Conservation (phyloP, 2,113 vertebrate genomes). For the Tychaedon coryphoeus region DNA sequence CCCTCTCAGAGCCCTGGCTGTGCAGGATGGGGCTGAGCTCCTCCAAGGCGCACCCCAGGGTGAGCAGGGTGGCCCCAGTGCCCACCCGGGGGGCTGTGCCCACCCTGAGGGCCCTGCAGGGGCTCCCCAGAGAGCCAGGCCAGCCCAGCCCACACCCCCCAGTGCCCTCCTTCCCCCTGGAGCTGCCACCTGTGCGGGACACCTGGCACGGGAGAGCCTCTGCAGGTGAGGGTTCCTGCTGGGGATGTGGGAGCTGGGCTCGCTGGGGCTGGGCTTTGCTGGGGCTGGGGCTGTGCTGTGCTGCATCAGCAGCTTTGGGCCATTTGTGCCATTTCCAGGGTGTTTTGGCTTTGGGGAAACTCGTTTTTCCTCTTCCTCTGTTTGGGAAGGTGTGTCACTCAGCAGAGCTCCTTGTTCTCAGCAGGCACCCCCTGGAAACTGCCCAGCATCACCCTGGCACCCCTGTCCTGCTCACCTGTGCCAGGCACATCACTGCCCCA, state of each 20-base stretch:
- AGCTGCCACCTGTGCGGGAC: conserved; percentile 73
- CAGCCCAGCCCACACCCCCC: not conserved
- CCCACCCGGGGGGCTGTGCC: not conserved
- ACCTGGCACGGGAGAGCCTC: conserved; percentile 35
- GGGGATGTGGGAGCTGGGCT: accelerated
- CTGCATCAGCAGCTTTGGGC: not conserved
- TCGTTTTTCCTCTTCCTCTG: accelerated
- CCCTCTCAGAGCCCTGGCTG: not conserved
- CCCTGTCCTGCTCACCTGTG: not conserved
- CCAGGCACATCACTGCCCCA: not conserved
- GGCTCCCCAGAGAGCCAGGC: not conserved
- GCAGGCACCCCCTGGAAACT: accelerated
- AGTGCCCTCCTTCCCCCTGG: not conserved
- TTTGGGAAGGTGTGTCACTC: accelerated
- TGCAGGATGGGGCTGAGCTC: conserved; percentile 68
- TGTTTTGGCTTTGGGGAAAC: not conserved
- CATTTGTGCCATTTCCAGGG: not conserved
- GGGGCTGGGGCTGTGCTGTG: accelerated
- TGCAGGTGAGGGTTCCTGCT: conserved; percentile 71
- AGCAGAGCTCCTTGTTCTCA: not conserved
- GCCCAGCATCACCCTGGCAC: not conserved
- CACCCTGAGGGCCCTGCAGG: accelerated
- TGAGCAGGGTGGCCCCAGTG: conserved; percentile 71
- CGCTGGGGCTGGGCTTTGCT: accelerated
- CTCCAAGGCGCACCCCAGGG: conserved; percentile 57